Base-by-base conservation (phyloP, 2,888 invertebrate species). In the Malthinus seriepunctatus region DNA sequence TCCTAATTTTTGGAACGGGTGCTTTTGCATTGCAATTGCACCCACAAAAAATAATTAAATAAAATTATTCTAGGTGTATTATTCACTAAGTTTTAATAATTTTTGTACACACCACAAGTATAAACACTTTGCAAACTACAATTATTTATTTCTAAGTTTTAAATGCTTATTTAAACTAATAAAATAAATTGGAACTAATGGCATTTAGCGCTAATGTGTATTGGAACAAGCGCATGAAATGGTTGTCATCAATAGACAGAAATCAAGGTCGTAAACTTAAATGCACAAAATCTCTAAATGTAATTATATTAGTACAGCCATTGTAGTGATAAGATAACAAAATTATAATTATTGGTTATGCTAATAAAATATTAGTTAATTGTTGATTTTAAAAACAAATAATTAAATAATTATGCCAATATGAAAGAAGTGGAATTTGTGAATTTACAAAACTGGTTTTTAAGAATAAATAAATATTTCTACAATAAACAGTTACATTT, bases 291-390 rank as follows among this genome's bases (percentile, higher is more conserved):
- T 42, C 39, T 42, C 39, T 15, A 42, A 42, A 42, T 42, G 39
- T 42, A 15, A 42, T 42, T 42, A 42, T 23, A 23, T 42, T 14
- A 38, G 39, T 42, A 42, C 39, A 42, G 39, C 39, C 39, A 42
- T 42, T 42, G 9, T 38, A 38, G 38, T 42, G 15, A 42, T 42
- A 42, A 11, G 39, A 42, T 42, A 42, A 42, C 39, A 12, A 42
- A 42, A 42, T 15, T 42, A 42, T 42, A 42, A 42, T 42, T 42
- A 42, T 42, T 42, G 39, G 39, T 42, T 42, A 42, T 42, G 39
- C 14, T 42, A 15, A 42, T 42, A 11, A 15, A 42, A 15, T 23
- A 15, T 42, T 15, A 23, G 14, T 42, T 42, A 42, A 23, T n/a
- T n/a, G 5, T 23, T 12, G 15, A 15, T 42, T 9, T 15, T 42